These are phyloP conservation scores for Megaceryle alcyon DNA, from an alignment of 2,797 vertebrate species.

Conservation along the genomic window DNA sequence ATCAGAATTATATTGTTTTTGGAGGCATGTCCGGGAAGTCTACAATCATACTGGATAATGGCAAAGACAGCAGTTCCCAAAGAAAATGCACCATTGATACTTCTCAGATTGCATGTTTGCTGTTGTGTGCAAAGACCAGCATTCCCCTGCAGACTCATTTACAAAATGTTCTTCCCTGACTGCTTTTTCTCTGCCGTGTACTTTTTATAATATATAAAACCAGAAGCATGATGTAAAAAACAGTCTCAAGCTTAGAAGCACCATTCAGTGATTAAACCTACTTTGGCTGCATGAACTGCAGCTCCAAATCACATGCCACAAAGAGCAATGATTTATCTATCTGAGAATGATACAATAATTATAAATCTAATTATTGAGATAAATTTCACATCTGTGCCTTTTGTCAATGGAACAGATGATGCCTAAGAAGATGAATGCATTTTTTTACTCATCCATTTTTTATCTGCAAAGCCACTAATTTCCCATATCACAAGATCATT, in stretches of 20 bases:
- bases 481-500: conserved; percentile 42
- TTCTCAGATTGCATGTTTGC: neutral
- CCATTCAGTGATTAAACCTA: conserved; percentile 15
- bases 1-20: conserved; percentile 13
- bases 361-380: conserved; percentile 79
- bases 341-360: conserved; percentile 74
- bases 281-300: conserved; percentile 49
- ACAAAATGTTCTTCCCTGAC: neutral
- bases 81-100: neutral
- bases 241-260: conserved; percentile 18
- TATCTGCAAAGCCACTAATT: conserved; percentile 55
- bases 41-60: neutral
- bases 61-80: neutral
- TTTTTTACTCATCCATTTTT: conserved; percentile 63
- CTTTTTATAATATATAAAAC: neutral
- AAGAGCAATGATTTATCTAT: conserved; percentile 62
- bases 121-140: neutral
- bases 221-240: conserved; percentile 6
- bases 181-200: neutral
- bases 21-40: neutral
- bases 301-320: conserved; percentile 43
- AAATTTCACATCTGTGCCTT: conserved; percentile 77
- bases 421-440: conserved; percentile 58
- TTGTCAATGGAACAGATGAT: conserved; percentile 66
- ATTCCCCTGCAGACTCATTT: neutral